A percentile compares a stretch with the other conserved stretches of the same genome.
These are phyloP conservation scores for Xylophagus ater DNA, from an alignment of 2,888 invertebrate species.

Conservation along the genomic window DNA sequence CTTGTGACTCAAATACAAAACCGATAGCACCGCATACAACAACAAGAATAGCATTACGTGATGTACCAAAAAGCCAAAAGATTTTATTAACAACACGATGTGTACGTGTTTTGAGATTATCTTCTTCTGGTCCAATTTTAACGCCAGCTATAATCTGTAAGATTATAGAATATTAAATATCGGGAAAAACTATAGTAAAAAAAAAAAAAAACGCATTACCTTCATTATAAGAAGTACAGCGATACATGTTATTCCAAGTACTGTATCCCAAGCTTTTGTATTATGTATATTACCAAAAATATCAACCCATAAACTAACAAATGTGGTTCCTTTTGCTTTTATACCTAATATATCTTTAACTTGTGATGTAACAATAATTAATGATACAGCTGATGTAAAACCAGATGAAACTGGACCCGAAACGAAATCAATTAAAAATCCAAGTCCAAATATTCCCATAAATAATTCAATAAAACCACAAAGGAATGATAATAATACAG, in stretches of 20 bases:
- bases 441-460: conserved; percentile 74
- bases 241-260: conserved; percentile 65
- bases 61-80: conserved; percentile 66
- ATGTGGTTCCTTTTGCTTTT: conserved; percentile 58
- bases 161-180: conserved; percentile 3
- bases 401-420: conserved; percentile 82
- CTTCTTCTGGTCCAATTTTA: conserved; percentile 47
- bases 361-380: conserved; percentile 83
- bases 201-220: conserved; percentile 41
- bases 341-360: conserved; percentile 73
- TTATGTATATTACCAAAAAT: conserved; percentile 55
- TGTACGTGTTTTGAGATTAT: conserved; percentile 43
- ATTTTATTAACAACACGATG: conserved; percentile 52
- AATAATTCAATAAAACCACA: conserved; percentile 62
- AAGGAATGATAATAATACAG: conserved; percentile 63
- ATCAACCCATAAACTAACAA: conserved; percentile 65
- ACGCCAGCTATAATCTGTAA: conserved; percentile 53
- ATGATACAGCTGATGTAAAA: conserved; percentile 81
- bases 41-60: conserved; percentile 77
- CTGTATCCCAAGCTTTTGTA: conserved; percentile 59
- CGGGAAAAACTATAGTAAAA: background rate
- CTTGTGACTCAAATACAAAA: conserved; percentile 45
- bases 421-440: conserved; percentile 80
- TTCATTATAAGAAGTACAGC: conserved; percentile 62
- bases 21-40: conserved; percentile 60